Conservation (phyloP, 2,113 vertebrate genomes). For the Pelecanoides urinatrix region DNA sequence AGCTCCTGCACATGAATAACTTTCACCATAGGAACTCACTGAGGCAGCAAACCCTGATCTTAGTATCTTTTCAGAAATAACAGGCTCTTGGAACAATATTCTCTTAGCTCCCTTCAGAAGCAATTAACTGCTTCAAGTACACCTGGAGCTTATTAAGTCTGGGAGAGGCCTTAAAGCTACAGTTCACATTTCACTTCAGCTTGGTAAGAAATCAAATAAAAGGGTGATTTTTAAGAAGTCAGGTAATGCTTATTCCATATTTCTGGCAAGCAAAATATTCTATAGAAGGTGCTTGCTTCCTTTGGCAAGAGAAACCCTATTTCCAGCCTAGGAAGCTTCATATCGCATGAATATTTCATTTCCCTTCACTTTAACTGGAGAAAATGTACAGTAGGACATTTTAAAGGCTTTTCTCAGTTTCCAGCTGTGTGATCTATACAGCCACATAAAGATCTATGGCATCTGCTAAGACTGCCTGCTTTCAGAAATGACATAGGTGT, state of each 20-base stretch:
- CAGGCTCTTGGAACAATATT: conserved; percentile 64
- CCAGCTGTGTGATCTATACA: background rate
- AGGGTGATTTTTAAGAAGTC: conserved; percentile 60
- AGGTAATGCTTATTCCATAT: conserved; percentile 67
- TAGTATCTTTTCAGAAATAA: conserved; percentile 62
- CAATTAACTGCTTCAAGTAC: conserved; percentile 75
- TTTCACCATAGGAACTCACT: conserved; percentile 70
- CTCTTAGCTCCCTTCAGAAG: conserved; percentile 69
- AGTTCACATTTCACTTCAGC: conserved; percentile 75
- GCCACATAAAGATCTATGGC: background rate
- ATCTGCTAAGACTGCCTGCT: background rate
- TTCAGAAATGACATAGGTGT: background rate
- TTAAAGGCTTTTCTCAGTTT: conserved; percentile 20
- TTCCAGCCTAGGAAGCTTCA: conserved; percentile 57
- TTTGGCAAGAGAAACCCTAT: conserved; percentile 69
- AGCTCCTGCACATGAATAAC: conserved; percentile 68
- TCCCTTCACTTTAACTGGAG: conserved; percentile 51
- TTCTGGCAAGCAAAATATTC: conserved; percentile 69
- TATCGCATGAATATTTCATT: conserved; percentile 69
- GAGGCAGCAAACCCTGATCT: conserved; percentile 66
- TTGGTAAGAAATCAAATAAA: conserved; percentile 71
- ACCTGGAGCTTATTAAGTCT: conserved; percentile 75
- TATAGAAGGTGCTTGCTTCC: conserved; percentile 63
- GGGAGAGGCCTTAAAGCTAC: conserved; percentile 66
- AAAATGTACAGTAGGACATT: conserved; percentile 1